Conservation (phyloP, 2,888 invertebrate species). For the Coleophora deauratella region DNA sequence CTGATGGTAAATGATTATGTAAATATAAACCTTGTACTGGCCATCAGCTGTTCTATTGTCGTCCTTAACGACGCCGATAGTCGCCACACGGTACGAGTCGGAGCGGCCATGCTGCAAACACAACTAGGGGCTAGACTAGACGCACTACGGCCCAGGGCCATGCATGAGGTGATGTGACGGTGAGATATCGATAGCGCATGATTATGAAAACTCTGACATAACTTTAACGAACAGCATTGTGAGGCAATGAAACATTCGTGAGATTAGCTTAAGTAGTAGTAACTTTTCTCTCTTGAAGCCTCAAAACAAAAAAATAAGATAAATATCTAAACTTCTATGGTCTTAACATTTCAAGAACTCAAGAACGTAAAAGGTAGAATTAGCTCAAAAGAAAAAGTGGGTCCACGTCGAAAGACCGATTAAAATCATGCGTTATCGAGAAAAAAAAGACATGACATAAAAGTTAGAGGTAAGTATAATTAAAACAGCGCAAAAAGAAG, state of each 20-base stretch:
- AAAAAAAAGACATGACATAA: constrained; percentile 22
- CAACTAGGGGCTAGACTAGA: constrained; percentile 68
- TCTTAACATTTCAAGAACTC: too few species aligned
- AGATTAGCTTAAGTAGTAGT: too few species aligned
- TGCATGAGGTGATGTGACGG: constrained; percentile 50
- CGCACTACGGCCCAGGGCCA: constrained; percentile 52
- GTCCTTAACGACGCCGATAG: constrained; percentile 91
- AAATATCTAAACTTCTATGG: too few species aligned
- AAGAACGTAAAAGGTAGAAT: too few species aligned
- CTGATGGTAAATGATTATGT: constrained; percentile 41
- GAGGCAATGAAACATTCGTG: too few species aligned
- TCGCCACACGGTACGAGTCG: constrained; percentile 98
- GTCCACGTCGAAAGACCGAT: too few species aligned
- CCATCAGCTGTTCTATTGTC: constrained; percentile 97
- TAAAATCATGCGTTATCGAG: constrained; percentile 30
- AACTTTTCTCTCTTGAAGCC: too few species aligned
- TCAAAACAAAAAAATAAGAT: too few species aligned
- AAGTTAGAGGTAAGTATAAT: constrained; percentile 17
- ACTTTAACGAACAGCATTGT: not conserved
- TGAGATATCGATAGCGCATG: constrained; percentile 33
- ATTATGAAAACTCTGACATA: constrained; percentile 7
- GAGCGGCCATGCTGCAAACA: constrained; percentile 92
- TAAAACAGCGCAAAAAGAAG: constrained; percentile 8
- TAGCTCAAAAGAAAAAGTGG: too few species aligned
- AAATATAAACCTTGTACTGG: constrained; percentile 87